Base-by-base conservation (phyloP, 2,113 vertebrate species). In the Ploceus nigricollis region DNA sequence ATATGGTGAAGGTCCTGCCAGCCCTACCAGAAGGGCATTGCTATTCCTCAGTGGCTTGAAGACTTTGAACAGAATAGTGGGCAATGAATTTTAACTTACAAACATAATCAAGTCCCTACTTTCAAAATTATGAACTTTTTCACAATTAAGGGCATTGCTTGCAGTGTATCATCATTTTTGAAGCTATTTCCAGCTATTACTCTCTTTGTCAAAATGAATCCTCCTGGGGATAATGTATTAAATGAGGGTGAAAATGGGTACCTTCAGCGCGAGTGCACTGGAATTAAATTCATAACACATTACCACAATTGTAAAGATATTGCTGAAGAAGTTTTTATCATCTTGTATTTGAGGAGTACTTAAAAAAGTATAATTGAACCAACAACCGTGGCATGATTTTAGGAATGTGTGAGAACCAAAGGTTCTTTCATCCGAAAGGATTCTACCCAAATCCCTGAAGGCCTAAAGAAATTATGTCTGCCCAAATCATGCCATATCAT, bases 371-470 rank as follows among this genome's bases (percentile, higher is more conserved):
- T 69, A 92, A 95, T 80, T 90, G 93, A 95, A 96, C 58, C 78
- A 93, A 91, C 82, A 93, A 40, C 84, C 19, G 0, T 90, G 66
- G 89, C 27, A 54, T 89, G 93, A 91, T 96, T 90, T 90, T 91
- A 91, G 75, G 87, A 51, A 31, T 58, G 24, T 31, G 17, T 51
- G 58, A 91, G 90, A 89, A 91, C 66, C 50, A 58, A 90, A 88
- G 33, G 45, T 92, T 48, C 63, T 50, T 77, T 93, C 75, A 96
- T 77, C 78, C 0, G 0, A 70, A 58, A 93, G 54, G 42, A 94
- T 91, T 96, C 90, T 64, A 44, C 39, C 66, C 63, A 56, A n/a
- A 78, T 96, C 87, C 94, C 96, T 73, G 54, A 88, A 91, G 92
- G 84, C 75, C 75, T 65, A 63, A 80, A 78, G 47, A 90, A 83